phyloP scores from a whole-genome alignment of 2,113 vertebrate species.

The Cyprinodon brontotheroides region DNA sequence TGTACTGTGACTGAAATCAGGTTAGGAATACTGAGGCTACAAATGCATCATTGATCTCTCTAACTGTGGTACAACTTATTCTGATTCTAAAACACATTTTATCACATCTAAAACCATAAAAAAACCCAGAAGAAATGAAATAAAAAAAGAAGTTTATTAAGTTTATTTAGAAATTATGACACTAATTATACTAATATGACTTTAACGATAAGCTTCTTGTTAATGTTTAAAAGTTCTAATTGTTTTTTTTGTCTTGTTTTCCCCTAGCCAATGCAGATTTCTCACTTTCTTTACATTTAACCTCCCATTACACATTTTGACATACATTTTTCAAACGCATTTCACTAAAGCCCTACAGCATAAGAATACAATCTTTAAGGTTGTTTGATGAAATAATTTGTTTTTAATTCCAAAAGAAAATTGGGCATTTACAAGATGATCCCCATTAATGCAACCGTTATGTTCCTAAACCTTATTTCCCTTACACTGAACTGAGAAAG shows the following conservation, averaged over 20 bases:
- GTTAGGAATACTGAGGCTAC: neutral
- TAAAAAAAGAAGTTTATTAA: neutral
- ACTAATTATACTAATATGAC: neutral
- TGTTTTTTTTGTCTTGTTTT: neutral
- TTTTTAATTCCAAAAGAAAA: neutral
- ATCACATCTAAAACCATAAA: neutral
- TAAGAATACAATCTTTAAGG: neutral
- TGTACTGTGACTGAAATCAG: constrained; percentile 21
- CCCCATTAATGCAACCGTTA: no score
- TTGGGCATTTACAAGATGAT: neutral
- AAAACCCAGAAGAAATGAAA: neutral
- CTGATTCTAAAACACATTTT: neutral
- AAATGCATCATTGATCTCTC: neutral
- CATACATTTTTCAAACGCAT: neutral
- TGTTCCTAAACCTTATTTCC: no score
- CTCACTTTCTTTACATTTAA: neutral
- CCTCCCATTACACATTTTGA: neutral
- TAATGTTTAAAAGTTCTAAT: neutral
- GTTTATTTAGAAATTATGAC: neutral
- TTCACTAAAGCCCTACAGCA: neutral
- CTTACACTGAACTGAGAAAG: neutral
- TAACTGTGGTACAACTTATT: neutral
- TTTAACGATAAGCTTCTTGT: neutral
- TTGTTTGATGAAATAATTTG: neutral
- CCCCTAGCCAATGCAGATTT: neutral